Conservation (phyloP, 1,140 invertebrate species). For the Pachyrhynchus sulphureomaculatus region DNA sequence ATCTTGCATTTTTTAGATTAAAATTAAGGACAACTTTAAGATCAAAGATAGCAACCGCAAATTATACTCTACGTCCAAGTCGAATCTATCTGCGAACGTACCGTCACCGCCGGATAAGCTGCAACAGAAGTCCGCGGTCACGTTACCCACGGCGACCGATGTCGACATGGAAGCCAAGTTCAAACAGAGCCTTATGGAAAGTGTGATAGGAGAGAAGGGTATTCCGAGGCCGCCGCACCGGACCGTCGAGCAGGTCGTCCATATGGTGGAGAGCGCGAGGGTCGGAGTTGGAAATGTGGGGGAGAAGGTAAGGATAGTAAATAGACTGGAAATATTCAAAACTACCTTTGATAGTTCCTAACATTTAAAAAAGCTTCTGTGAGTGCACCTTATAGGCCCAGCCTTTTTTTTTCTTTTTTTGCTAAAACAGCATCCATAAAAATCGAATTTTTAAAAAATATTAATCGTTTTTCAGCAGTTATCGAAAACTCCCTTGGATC, state of each 20-base stretch:
- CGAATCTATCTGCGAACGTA: neutral
- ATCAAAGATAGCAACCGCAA: conserved; percentile 55
- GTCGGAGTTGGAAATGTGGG: neutral
- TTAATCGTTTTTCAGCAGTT: conserved; percentile 4
- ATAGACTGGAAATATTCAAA: neutral
- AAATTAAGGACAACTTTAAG: conserved; percentile 47
- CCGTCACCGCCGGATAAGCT: conserved; percentile 21
- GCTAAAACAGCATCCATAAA: no score
- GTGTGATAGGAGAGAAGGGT: conserved; percentile 43
- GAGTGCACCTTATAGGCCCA: neutral
- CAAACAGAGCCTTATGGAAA: conserved; percentile 62
- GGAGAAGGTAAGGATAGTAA: conserved; percentile 8
- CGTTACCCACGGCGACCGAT: conserved; percentile 45
- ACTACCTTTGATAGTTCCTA: neutral
- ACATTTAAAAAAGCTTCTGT: neutral
- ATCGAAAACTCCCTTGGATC: conserved; percentile 18
- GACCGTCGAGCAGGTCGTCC: conserved; percentile 37
- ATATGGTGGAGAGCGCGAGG: conserved; percentile 9
- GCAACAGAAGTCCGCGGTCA: conserved; percentile 37
- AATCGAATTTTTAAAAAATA: no score
- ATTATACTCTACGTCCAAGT: conserved; percentile 38
- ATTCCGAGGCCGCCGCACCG: conserved; percentile 42
- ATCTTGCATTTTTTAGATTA: conserved; percentile 20
- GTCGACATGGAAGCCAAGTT: conserved; percentile 61
- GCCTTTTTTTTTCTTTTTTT: no score